These are phyloP conservation scores for Fragariocoptes setiger DNA, from an alignment of 1,140 invertebrate species.

Conservation along the genomic window DNA sequence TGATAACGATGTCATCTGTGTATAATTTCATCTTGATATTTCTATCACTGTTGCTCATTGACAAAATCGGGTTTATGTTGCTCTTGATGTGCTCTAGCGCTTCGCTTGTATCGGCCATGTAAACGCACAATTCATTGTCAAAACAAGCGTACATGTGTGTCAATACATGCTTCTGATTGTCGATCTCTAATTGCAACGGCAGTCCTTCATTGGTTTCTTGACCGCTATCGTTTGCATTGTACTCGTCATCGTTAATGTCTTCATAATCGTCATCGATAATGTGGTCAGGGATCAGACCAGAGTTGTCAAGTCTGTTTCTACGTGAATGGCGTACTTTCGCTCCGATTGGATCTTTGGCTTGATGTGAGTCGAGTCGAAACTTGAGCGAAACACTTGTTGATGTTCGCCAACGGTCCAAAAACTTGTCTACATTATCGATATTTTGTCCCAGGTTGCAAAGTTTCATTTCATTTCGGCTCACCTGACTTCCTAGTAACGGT, in stretches of 20 bases:
- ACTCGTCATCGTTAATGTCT: background rate
- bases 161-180: background rate
- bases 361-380: background rate
- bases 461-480: too few species aligned
- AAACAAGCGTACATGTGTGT: background rate
- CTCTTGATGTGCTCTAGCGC: background rate
- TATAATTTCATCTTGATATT: background rate
- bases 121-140: background rate
- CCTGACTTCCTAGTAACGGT: too few species aligned
- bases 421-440: background rate
- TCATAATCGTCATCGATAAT: background rate
- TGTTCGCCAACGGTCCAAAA: background rate
- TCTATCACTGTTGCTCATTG: background rate
- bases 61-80: background rate
- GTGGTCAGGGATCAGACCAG: background rate
- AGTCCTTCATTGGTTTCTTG: background rate
- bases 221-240: too few species aligned
- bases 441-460: too few species aligned
- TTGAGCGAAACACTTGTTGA: constrained; percentile 9
- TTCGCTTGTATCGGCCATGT: background rate
- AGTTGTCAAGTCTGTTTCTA: background rate
- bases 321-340: background rate
- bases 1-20: background rate
- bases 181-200: background rate
- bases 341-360: background rate